phyloP scores from a whole-genome alignment of 2,113 vertebrate genomes.

The Craseonycteris thonglongyai region DNA sequence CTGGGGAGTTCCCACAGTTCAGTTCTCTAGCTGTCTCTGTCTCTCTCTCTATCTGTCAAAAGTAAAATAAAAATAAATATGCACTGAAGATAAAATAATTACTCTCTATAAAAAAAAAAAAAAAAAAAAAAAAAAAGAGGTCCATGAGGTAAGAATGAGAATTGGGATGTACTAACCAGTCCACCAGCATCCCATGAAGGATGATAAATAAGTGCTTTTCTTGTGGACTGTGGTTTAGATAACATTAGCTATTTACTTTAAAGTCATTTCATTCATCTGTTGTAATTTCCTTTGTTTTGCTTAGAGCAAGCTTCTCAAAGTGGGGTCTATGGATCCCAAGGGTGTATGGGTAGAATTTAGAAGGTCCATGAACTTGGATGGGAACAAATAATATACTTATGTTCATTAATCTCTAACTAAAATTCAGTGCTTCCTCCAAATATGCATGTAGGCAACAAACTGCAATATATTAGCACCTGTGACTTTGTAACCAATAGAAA shows the following conservation, averaged over 20 bases:
- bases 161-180: not conserved
- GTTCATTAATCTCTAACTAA: constrained; percentile 8
- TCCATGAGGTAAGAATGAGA: not conserved
- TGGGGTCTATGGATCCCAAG: not conserved
- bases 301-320: not conserved
- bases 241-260: not conserved
- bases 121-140: too few species aligned
- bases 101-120: too few species aligned
- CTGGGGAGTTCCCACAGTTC: too few species aligned
- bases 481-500: not conserved
- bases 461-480: not conserved
- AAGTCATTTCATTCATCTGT: not conserved
- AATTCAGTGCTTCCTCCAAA: not conserved
- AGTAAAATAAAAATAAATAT: too few species aligned
- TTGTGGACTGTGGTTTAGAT: not conserved
- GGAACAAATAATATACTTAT: not conserved
- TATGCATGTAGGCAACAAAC: not conserved
- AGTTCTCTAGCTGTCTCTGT: too few species aligned
- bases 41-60: too few species aligned
- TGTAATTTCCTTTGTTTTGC: not conserved
- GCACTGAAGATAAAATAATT: too few species aligned
- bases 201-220: not conserved
- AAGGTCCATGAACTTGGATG: not conserved
- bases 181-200: not conserved
- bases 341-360: not conserved